Base-by-base conservation (phyloP, 1,140 invertebrate genomes). In the Tetragonula clypearis region DNA sequence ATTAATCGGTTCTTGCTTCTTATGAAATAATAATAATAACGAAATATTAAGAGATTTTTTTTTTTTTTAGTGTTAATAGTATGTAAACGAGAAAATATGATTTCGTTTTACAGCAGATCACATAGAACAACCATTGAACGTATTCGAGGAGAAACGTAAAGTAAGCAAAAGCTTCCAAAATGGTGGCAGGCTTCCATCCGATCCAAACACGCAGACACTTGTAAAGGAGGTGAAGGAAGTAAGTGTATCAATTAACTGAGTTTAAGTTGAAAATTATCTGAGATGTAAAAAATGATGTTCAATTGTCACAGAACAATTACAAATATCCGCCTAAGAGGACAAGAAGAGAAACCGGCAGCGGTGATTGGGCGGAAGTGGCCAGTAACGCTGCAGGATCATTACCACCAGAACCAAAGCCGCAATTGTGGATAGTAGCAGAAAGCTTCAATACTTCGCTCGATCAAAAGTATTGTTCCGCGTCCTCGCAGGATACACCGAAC, bases 71-170 rank as follows among this genome's bases (percentile, higher is more conserved):
- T 35, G 19, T 66, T 26, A 19, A 11, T 11, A 30, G 58, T 15
- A 23, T 49, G 15, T 6, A 55, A 75, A 21, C 62, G n/a, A 15
- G 12, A 78, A 30, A 78, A 23, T 58, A 3, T 15, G 9, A 30
- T 65, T 79, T 65, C 0, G 3, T 35, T 55, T 62, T 88, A 88
- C 58, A 94, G 93, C 92, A 91, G 93, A 94, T 87, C 92, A 94
- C 85, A 83, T 94, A 85, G 93, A 94, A 56, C 94, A 95, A 53
- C 93, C 94, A 69, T 30, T 94, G 53, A 94, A 87, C 69, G 92
- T 94, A 26, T 93, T 93, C 30, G 94, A 95, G 71, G 94, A 95
- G 56, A 95, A 94, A 83, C 90, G 92, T 26, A 95, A 95, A 79
- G 77, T 92, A 74, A 94, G 85, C 79, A 95, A 95, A 79, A 92